Conservation (phyloP, 1,140 invertebrate species). For the Nylanderia fulva region DNA sequence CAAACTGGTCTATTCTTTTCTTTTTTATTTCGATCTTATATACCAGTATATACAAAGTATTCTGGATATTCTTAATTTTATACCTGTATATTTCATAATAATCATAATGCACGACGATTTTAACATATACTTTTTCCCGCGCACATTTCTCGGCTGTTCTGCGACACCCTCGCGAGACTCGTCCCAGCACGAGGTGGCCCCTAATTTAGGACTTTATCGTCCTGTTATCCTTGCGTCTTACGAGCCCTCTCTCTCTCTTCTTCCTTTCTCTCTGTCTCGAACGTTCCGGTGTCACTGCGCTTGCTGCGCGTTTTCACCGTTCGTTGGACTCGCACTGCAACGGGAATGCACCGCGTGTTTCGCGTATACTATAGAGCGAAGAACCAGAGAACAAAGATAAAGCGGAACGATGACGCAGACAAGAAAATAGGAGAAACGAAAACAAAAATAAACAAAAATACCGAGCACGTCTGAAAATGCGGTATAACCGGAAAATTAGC, state of each 20-base stretch:
- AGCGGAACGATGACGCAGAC: background rate
- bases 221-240: conserved; percentile 75
- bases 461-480: background rate
- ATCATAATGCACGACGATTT: background rate
- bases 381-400: background rate
- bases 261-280: conserved; percentile 12
- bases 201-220: conserved; percentile 76
- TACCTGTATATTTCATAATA: background rate
- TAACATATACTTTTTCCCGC: conserved; percentile 8
- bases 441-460: background rate
- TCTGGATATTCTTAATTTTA: background rate
- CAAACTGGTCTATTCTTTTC: background rate
- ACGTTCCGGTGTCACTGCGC: conserved; percentile 54
- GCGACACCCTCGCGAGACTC: conserved; percentile 15
- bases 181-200: conserved; percentile 6
- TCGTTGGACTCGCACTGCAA: conserved; percentile 20
- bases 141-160: background rate
- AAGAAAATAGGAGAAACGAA: background rate
- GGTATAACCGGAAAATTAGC: too few species aligned
- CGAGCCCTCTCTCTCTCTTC: conserved; percentile 26
- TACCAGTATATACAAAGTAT: background rate
- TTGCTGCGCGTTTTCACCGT: conserved; percentile 49
- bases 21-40: background rate
- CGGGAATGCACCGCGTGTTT: conserved; percentile 43
- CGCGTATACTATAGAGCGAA: background rate